These are phyloP conservation scores for Tetragonula clypearis DNA, from an alignment of 1,140 invertebrate species.

Conservation along the genomic window DNA sequence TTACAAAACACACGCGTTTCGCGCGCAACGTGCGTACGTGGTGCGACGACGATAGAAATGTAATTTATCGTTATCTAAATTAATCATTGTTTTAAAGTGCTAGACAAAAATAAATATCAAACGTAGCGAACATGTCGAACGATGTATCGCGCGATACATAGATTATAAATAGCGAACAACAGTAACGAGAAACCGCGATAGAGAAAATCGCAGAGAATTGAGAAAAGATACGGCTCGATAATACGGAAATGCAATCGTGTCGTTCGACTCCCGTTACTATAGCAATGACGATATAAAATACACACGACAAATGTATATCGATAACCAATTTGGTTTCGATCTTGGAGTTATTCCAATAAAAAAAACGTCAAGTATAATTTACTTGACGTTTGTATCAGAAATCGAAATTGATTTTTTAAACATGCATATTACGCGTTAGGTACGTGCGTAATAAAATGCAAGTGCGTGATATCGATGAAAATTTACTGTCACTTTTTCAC, in stretches of 20 bases:
- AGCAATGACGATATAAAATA: slow-evolving; percentile 39
- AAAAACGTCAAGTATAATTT: background rate
- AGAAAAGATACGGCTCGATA: slow-evolving; percentile 18
- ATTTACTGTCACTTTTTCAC: background rate
- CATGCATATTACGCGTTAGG: too few species aligned
- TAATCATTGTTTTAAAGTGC: background rate
- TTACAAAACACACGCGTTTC: background rate
- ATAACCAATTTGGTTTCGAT: background rate
- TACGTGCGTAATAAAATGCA: background rate
- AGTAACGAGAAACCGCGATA: background rate
- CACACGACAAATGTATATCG: background rate
- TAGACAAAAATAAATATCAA: background rate
- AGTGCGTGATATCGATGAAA: slow-evolving; percentile 2
- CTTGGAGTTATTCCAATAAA: too few species aligned
- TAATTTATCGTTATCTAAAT: background rate
- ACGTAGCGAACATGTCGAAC: background rate
- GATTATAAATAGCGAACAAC: background rate
- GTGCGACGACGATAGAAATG: background rate
- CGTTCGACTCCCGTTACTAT: slow-evolving; percentile 42
- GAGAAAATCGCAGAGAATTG: background rate
- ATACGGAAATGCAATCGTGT: slow-evolving; percentile 28
- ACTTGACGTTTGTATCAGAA: background rate
- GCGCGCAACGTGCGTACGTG: background rate
- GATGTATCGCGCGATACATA: too few species aligned
- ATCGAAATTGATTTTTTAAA: background rate